phyloP scores from a whole-genome alignment of 1,140 invertebrate species.

The Antheraea pernyi region DNA sequence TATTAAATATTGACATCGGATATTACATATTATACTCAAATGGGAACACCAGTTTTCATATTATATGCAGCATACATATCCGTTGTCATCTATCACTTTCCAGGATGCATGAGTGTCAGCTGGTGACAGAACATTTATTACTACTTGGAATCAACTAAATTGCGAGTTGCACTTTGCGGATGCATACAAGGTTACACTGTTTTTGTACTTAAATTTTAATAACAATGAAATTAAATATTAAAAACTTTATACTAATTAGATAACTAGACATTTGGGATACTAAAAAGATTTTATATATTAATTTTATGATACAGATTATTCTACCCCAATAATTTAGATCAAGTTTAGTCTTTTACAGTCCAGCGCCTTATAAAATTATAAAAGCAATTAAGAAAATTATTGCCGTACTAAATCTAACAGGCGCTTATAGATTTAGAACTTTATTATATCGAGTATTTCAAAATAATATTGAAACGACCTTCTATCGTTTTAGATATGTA shows the following conservation, averaged over 20 bases:
- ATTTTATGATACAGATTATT: background rate
- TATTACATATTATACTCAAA: background rate
- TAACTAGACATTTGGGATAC: background rate
- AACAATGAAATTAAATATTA: background rate
- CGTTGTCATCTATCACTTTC: constrained; percentile 13
- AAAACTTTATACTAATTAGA: background rate
- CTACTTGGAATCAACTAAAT: constrained; percentile 11
- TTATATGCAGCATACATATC: background rate
- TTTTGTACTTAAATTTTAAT: background rate
- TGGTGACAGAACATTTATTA: constrained; percentile 27
- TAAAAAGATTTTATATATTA: too few species aligned
- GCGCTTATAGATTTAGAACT: background rate
- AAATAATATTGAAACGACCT: background rate
- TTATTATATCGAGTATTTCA: background rate
- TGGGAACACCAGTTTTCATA: background rate
- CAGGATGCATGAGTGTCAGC: constrained; percentile 18
- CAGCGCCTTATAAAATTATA: background rate
- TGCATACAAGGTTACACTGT: background rate
- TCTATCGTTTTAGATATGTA: too few species aligned
- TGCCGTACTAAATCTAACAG: background rate
- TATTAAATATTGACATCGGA: background rate
- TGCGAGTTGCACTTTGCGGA: constrained; percentile 11
- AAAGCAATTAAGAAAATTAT: constrained; percentile 7
- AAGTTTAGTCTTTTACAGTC: background rate
- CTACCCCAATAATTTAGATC: background rate